A percentile compares a stretch with the other conserved stretches of the same genome.
phyloP scores from a whole-genome alignment of 2,888 invertebrate species.

The Hipparchia semele region DNA sequence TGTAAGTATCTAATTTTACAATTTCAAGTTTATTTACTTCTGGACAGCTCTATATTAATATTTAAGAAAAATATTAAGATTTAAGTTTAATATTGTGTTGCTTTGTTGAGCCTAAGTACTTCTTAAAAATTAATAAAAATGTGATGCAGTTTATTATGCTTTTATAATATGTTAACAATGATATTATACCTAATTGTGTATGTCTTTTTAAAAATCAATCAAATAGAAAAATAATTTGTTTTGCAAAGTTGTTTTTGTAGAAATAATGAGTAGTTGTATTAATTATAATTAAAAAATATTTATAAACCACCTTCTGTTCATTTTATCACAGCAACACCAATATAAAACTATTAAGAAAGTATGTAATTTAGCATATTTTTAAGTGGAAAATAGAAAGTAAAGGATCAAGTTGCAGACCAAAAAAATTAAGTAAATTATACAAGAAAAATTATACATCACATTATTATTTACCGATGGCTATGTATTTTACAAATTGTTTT shows the following conservation, averaged over 20 bases:
- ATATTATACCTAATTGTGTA: not conserved
- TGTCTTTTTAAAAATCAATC: not conserved
- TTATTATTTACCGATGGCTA: not conserved
- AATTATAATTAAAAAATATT: constrained; percentile 2
- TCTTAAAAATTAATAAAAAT: not conserved
- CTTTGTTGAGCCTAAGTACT: not conserved
- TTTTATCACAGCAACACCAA: constrained; percentile 6
- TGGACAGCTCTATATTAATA: not conserved
- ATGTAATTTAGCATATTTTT: too few relatives aligned
- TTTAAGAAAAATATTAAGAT: not conserved
- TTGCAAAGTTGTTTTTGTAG: not conserved
- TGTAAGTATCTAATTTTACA: not conserved
- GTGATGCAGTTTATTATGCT: constrained; percentile 1
- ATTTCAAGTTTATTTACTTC: not conserved
- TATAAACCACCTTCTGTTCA: not conserved
- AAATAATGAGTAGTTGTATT: not conserved
- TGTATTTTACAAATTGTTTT: not conserved
- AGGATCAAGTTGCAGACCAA: not conserved
- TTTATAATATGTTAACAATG: not conserved
- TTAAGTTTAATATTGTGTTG: not conserved
- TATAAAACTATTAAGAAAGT: not conserved
- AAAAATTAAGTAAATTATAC: not conserved
- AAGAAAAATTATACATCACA: not conserved
- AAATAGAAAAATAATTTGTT: not conserved
- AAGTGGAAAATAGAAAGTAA: not conserved